phyloP scores from a whole-genome alignment of 2,797 vertebrate genomes.

The Gymnopithys bicolor region DNA sequence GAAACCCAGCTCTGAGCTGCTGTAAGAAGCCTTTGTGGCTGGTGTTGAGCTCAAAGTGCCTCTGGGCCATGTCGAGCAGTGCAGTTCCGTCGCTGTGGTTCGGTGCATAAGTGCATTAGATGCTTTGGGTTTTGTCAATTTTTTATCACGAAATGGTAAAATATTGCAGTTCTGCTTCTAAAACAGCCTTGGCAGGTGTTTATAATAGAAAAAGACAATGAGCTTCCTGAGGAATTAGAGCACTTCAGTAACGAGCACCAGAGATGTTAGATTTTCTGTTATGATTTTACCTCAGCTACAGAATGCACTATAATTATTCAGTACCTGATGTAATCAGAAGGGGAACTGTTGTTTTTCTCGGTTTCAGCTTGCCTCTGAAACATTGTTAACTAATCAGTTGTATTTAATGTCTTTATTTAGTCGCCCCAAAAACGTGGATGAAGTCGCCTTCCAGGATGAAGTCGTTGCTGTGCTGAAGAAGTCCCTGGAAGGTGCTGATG shows the following conservation, averaged over 20 bases:
- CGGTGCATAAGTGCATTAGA: not conserved
- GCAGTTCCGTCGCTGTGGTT: fast-evolving
- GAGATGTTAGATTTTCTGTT: not conserved
- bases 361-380: not conserved
- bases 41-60: not conserved
- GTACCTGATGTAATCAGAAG: not conserved
- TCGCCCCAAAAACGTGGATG: slow-evolving; percentile 93
- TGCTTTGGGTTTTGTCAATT: not conserved
- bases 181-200: not conserved
- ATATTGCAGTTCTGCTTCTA: not conserved
- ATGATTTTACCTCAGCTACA: not conserved
- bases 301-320: not conserved
- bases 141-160: not conserved
- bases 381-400: not conserved
- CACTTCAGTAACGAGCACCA: not conserved
- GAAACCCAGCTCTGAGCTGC: not conserved
- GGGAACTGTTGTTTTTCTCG: not conserved
- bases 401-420: slow-evolving; percentile 68
- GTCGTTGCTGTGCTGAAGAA: slow-evolving; percentile 95
- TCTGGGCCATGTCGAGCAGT: fast-evolving
- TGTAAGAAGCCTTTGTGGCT: not conserved
- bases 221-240: not conserved
- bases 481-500: slow-evolving; percentile 94
- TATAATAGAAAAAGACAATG: not conserved
- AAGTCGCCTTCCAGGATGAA: slow-evolving; percentile 97